Conservation (phyloP, 2,888 invertebrate genomes). For the Dione vanillae region DNA sequence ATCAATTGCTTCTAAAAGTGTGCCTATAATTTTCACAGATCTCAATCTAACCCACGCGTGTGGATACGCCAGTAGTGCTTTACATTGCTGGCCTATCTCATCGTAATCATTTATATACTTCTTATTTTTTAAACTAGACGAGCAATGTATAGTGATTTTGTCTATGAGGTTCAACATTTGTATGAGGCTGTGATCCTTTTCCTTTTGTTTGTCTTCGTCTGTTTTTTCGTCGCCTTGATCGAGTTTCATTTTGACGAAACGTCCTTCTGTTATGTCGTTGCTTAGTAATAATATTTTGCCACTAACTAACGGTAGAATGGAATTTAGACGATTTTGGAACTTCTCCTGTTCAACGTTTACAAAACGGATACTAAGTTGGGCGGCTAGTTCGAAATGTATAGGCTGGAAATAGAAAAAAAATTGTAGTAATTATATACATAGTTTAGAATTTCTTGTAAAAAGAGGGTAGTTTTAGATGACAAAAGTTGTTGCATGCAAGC, state of each 20-base stretch:
- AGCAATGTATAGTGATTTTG: constrained; percentile 87
- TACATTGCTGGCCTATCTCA: constrained; percentile 86
- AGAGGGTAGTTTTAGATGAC: too few relatives aligned
- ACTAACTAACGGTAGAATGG: constrained; percentile 85
- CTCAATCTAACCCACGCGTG: constrained; percentile 94
- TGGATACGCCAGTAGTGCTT: constrained; percentile 90
- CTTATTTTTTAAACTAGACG: constrained; percentile 81
- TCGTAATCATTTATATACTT: constrained; percentile 79
- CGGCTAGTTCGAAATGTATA: constrained; percentile 89
- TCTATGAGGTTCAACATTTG: constrained; percentile 89
- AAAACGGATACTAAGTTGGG: constrained; percentile 91
- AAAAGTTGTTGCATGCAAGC: too few relatives aligned
- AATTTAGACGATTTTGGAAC: constrained; percentile 87
- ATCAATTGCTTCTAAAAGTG: constrained; percentile 87
- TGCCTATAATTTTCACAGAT: constrained; percentile 90
- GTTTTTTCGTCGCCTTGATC: constrained; percentile 67
- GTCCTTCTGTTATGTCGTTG: constrained; percentile 81
- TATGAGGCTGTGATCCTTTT: constrained; percentile 89
- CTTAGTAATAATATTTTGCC: constrained; percentile 79
- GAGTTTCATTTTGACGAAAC: constrained; percentile 83
- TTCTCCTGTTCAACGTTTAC: constrained; percentile 89
- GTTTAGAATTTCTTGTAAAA: too few relatives aligned
- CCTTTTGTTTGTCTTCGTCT: constrained; percentile 85
- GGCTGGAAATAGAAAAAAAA: constrained; percentile 70
- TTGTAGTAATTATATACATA: not conserved